Evolutionary conservation across 2,113 vertebrate species (phyloP).

Genomic region (Garra rufa): DNA sequence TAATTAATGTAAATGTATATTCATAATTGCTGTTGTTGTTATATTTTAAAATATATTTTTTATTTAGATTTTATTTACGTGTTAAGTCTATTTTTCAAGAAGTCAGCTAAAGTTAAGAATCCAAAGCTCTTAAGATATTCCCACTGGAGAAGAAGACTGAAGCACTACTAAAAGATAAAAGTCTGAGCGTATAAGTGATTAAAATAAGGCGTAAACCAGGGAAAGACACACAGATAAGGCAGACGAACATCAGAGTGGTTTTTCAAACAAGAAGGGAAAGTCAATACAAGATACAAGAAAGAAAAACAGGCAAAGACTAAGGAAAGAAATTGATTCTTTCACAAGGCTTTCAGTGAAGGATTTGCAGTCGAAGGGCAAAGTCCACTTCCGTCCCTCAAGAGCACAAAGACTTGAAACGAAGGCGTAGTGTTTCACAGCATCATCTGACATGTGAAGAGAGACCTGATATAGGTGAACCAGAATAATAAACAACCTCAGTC

Average conservation of each 20-base stretch:
- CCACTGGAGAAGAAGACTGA: not conserved
- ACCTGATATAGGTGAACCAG: not conserved
- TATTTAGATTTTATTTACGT: too few species aligned
- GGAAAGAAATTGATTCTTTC: too few species aligned
- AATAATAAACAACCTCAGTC: not conserved
- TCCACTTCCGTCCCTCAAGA: slow-evolving; percentile 3
- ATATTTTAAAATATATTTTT: too few species aligned
- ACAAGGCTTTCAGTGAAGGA: not conserved
- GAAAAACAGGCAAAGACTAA: not conserved
- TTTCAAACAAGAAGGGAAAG: slow-evolving; percentile 3
- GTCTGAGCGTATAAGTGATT: not conserved
- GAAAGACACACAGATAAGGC: not conserved
- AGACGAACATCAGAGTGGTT: not conserved
- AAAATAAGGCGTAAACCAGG: not conserved
- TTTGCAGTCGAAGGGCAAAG: not conserved
- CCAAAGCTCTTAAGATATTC: too few species aligned
- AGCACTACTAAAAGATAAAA: not conserved
- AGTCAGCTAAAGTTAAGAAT: too few species aligned
- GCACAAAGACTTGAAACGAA: not conserved
- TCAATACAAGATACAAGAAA: slow-evolving; percentile 2
- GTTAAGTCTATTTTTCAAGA: too few species aligned
- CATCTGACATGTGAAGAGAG: slow-evolving; percentile 15
- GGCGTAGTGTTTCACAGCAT: not conserved
- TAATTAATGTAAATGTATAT: too few species aligned
- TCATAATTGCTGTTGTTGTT: too few species aligned